Percentiles rank a stretch among this genome's conserved stretches.
These are phyloP conservation scores for Argynnis bischoffii DNA, from an alignment of 2,888 invertebrate genomes.

Conservation along the genomic window DNA sequence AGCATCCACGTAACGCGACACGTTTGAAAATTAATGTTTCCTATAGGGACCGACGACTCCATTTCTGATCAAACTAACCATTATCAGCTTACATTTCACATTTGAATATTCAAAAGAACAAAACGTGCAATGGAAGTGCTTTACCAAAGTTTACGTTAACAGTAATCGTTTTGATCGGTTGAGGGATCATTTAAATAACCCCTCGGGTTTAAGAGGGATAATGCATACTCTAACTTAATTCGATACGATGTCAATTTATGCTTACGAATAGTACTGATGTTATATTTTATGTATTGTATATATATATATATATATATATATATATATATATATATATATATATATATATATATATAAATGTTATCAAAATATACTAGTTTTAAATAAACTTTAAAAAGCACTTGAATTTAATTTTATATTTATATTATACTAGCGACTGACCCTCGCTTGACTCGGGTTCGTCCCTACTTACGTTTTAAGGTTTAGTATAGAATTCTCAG, in stretches of 20 bases:
- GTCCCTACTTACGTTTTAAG: too few relatives aligned
- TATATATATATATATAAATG: too few relatives aligned
- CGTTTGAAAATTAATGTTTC: slow-evolving; percentile 69
- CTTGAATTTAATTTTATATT: too few relatives aligned
- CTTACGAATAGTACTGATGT: not conserved
- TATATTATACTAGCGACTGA: too few relatives aligned
- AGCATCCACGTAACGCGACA: slow-evolving; percentile 65
- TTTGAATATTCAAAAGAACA: slow-evolving; percentile 71
- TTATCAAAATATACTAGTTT: too few relatives aligned
- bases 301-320: too few relatives aligned
- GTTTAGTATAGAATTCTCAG: too few relatives aligned
- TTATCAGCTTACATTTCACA: slow-evolving; percentile 64
- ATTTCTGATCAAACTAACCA: slow-evolving; percentile 71
- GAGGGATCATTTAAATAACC: slow-evolving; percentile 54
- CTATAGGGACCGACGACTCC: slow-evolving; percentile 48
- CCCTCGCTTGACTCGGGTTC: too few relatives aligned
- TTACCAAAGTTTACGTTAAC: slow-evolving; percentile 30
- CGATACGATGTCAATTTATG: slow-evolving; percentile 15
- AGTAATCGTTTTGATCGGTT: slow-evolving; percentile 45
- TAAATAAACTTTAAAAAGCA: too few relatives aligned
- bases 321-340: too few relatives aligned
- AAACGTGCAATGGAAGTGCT: slow-evolving; percentile 54
- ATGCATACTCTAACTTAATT: slow-evolving; percentile 31
- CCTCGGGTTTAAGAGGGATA: slow-evolving; percentile 47
- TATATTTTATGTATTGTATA: not conserved